phyloP scores from a whole-genome alignment of 1,140 invertebrate species.

The Chlorops oryzae region DNA sequence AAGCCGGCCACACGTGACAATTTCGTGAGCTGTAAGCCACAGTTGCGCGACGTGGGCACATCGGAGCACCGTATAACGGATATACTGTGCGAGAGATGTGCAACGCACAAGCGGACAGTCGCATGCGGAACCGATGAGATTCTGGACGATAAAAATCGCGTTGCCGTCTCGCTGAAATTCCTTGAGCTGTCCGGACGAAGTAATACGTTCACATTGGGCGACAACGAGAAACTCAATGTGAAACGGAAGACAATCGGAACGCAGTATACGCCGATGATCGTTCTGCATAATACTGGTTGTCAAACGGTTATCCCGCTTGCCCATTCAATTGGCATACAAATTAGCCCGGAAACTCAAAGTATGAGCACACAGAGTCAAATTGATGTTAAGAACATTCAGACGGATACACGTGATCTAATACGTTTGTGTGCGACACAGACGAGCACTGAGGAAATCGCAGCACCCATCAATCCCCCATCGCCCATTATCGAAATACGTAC shows the following conservation, averaged over 20 bases:
- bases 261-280: constrained; percentile 22
- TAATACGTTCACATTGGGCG: constrained; percentile 41
- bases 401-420: constrained; percentile 33
- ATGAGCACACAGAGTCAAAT: constrained; percentile 21
- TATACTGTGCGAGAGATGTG: constrained; percentile 52
- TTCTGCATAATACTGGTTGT: constrained; percentile 18
- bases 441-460: constrained; percentile 29
- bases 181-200: constrained; percentile 25
- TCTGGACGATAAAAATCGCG: constrained; percentile 20
- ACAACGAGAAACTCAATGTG: constrained; percentile 25
- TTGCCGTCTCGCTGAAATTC: constrained; percentile 19
- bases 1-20: constrained; percentile 38
- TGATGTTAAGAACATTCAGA: constrained; percentile 22
- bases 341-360: constrained; percentile 25
- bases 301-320: constrained; percentile 19
- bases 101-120: constrained; percentile 43
- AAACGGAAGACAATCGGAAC: constrained; percentile 32
- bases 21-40: constrained; percentile 43
- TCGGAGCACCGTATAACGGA: constrained; percentile 50
- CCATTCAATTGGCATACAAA: constrained; percentile 27
- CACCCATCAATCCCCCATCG: constrained; percentile 10
- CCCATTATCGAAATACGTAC: too few relatives aligned
- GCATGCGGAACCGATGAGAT: constrained; percentile 47
- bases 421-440: constrained; percentile 20
- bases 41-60: constrained; percentile 47